Evolutionary conservation across 2,888 invertebrate genomes (phyloP).

Genomic region (Acronicta aceris): DNA sequence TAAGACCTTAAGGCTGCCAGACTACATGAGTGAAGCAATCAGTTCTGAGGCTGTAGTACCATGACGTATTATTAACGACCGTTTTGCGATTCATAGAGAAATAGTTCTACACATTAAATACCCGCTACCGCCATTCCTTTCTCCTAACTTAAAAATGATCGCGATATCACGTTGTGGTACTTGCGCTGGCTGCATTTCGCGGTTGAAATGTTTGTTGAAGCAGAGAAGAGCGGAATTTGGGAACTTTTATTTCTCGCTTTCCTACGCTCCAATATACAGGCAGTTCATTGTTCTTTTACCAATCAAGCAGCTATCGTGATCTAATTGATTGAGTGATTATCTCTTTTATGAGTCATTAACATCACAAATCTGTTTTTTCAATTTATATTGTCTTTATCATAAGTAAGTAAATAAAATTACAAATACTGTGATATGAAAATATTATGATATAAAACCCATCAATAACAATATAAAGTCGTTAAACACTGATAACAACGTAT

Average conservation of each 20-base stretch:
- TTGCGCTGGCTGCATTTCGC: too few species aligned
- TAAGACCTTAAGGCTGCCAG: too few species aligned
- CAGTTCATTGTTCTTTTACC: not conserved
- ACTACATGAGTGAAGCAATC: not conserved
- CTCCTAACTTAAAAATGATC: too few species aligned
- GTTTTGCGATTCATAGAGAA: too few species aligned
- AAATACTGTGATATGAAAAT: slow-evolving; percentile 24
- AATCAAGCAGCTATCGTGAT: not conserved
- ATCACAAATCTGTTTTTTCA: slow-evolving; percentile 1
- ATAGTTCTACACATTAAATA: too few species aligned
- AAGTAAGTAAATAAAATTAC: slow-evolving; percentile 31
- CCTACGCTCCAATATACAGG: not conserved
- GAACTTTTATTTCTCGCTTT: not conserved
- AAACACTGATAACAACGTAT: slow-evolving; percentile 28
- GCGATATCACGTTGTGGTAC: too few species aligned
- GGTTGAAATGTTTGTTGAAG: too few species aligned
- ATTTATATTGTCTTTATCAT: slow-evolving; percentile 17
- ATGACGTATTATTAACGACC: too few species aligned
- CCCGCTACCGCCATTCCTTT: too few species aligned
- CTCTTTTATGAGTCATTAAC: too few species aligned
- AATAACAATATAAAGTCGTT: slow-evolving; percentile 34
- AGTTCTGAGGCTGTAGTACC: too few species aligned
- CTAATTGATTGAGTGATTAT: not conserved
- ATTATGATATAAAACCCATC: slow-evolving; percentile 24
- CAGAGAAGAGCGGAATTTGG: too few species aligned